Evolutionary conservation across 1,140 invertebrate species (phyloP), one percentile per base, ranked within the genome.

Genomic region (Leptinotarsa undecemlineata): DNA sequence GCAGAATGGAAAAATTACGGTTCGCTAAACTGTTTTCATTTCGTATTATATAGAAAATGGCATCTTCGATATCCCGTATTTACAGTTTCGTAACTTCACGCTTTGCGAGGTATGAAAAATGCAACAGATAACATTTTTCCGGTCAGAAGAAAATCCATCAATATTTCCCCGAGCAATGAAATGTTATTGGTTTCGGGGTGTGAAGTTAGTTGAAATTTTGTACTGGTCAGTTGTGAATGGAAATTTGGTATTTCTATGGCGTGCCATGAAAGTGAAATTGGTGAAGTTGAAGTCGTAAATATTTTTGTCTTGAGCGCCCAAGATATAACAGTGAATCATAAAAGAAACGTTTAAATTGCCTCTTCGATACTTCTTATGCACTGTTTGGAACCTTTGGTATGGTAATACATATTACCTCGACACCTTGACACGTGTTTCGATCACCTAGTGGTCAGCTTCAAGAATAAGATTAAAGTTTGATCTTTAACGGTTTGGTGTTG

Each of bases 51-150:
- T n/a, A 14, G 63, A 64, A 64, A 64, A 64, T 64, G 63, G 17
- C 63, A 33, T 64, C 63, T 64, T 64, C 63, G 20, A 64, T 64
- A 19, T 64, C 63, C 63, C 63, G 63, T 23, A 21, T 64, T 26
- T 57, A 33, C 26, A 17, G 21, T 64, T 64, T 64, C 26, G 20
- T 64, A 64, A 19, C 15, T 64, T 64, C 20, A 64, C n/a, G 63
- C 63, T 64, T 64, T 64, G 63, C 63, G 63, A 64, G 15, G 63
- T 64, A 64, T 64, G 63, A 64, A 64, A 64, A 64, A 64, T 64
- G 20, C 63, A 64, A 64, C 63, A 64, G 63, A 64, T 64, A 64
- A 64, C 63, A 15, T 64, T 33, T 64, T 64, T 64, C 63, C 63
- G 63, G 63, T 64, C 63, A 64, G 26, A 33, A 17, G 63, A 33